Base-by-base conservation (phyloP, 2,888 invertebrate species). In the Drymonia ruficornis region DNA sequence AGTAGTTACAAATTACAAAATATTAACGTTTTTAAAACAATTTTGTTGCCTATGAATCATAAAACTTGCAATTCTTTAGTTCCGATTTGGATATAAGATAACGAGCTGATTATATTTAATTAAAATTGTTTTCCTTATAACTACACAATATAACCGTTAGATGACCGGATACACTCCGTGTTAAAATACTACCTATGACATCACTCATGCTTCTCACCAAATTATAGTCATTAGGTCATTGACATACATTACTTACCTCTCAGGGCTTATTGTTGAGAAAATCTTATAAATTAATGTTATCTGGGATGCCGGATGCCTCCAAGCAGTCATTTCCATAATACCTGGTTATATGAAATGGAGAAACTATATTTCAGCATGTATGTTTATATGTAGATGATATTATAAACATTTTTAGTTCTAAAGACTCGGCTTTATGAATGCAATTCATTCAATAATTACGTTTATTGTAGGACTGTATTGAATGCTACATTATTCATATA, bases 161-260 rank as follows among this genome's bases (percentile, higher is more conserved):
- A 44, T 56, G 65, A 58, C 70, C 76, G 80, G 78, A 79, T 73
- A 76, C 67, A 65, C 61, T 57, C 65, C 66, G 67, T 63, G 63
- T 60, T 59, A 61, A 68, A 71, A 69, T 74, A 70, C 63, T 61
- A 55, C 67, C 72, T 70, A 73, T 81, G 78, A 75, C 80, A 74
- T 80, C 76, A 81, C 70, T 68, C 56, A 59, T 57, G 63, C 60
- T 72, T 65, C 68, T 67, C 74, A 73, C 70, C 69, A 68, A 78
- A 80, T 78, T 78, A 72, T 77, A 72, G 63, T 70, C 65, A 70
- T 70, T 72, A 76, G 83, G 78, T 72, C 82, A 67, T 74, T 74
- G 83, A 81, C 82, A 82, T 64, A 76, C 69, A 71, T 74, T 56
- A 56, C 55, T 59, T 61, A 55, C 65, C 69, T 67, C 65, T 63